Base-by-base conservation (phyloP, 2,113 vertebrate genomes). In the Struthio camelus region DNA sequence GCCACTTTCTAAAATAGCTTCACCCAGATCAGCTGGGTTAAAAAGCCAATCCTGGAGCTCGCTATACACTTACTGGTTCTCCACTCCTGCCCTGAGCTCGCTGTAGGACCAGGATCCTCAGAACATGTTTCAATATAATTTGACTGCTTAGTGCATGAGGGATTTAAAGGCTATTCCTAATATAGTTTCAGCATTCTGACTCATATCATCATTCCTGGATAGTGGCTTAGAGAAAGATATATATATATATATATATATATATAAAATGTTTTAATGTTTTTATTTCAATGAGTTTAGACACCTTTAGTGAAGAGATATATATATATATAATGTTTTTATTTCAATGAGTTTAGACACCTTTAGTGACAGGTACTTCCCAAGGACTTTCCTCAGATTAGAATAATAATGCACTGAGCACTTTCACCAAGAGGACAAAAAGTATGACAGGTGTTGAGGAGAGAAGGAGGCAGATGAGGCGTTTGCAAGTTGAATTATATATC, bases 401-500 rank as follows among this genome's bases (percentile, higher is more conserved):
- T 80, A 87, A 85, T 66, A 93, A 96, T 95, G 70, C n/a, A 32
- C 30, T 61, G 48, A 95, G 73, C 38, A 81, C 28, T 19, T 85
- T 62, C 62, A 80, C 27, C 16, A 85, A 61, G 50, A 75, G 86
- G 82, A 95, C 89, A 94, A 72, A 89, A 20, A 44, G 42, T 79
- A 4, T 95, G 94, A 90, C 81, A 91, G 56, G 71, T 80, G 44
- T 72, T 79, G 75, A 72, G 72, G 86, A 90, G 79, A 94, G 51
- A 59, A 65, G 56, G 61, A 95, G 18, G 77, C 13, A 90, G 88
- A 53, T 79, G 87, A 93, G 65, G 44, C 30, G 62, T 85, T 81
- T 95, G 70, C 70, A 93, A 93, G 72, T 6, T 94, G 90, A 93
- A 94, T 95, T 85, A 97, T 85, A 64, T 85, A 85, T 67, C 36